phyloP scores from a whole-genome alignment of 2,888 invertebrate species.

The Lysandra coridon region DNA sequence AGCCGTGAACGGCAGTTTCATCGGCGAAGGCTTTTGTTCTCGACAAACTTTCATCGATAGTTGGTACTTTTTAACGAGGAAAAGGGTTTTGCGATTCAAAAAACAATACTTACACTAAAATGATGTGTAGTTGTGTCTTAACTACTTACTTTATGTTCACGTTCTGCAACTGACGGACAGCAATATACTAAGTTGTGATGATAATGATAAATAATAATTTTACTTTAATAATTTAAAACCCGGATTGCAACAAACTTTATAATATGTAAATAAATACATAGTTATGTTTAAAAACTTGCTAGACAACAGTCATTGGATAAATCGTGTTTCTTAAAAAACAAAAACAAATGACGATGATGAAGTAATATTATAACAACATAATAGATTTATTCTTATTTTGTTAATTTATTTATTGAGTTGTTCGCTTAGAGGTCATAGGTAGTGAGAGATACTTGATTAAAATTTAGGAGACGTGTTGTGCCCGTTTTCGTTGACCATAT shows the following conservation, averaged over 20 bases:
- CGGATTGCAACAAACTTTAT: background rate
- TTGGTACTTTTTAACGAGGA: background rate
- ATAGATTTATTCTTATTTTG: background rate
- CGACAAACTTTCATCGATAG: background rate
- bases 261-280: background rate
- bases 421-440: background rate
- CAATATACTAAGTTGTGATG: background rate
- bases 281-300: background rate
- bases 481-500: background rate
- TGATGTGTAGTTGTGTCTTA: no score
- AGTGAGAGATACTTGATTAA: background rate
- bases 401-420: background rate
- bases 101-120: no score
- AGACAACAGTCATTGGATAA: background rate
- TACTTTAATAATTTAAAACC: background rate
- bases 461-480: background rate
- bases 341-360: background rate
- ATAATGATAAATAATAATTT: background rate
- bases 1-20: background rate
- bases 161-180: background rate
- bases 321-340: background rate
- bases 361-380: background rate
- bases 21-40: slow-evolving; percentile 1
- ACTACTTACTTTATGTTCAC: no score
- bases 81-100: background rate